phyloP scores from a whole-genome alignment of 1,140 invertebrate genomes.

The Oscheius sp. region DNA sequence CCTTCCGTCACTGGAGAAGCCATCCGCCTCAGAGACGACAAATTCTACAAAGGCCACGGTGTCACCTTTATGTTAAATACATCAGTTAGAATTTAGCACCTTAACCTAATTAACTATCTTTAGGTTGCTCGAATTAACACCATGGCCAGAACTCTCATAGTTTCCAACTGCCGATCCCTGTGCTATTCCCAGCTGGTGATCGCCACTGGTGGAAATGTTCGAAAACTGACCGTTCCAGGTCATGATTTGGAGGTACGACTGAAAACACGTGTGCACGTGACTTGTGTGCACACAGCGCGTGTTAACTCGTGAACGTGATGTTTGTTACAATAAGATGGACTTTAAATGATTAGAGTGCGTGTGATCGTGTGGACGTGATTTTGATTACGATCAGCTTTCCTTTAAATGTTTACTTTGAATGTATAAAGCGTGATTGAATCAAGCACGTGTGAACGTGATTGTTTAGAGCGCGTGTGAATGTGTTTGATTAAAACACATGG shows the following conservation, averaged over 20 bases:
- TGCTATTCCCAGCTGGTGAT: conserved; percentile 38
- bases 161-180: conserved; percentile 16
- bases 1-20: conserved; percentile 25
- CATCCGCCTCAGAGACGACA: conserved; percentile 33
- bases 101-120: neutral
- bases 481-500: no score
- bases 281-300: no score
- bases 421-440: no score
- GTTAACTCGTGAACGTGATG: no score
- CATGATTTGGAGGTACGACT: conserved; percentile 28
- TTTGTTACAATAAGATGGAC: no score
- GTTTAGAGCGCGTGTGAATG: no score
- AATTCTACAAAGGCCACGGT: conserved; percentile 34
- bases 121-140: conserved; percentile 29
- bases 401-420: no score
- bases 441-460: no score
- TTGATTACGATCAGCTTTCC: no score
- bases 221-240: conserved; percentile 32
- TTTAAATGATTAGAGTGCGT: no score
- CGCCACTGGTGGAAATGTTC: conserved; percentile 36
- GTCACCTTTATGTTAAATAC: conserved; percentile 27
- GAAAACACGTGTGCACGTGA: no score
- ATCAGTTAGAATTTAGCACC: neutral
- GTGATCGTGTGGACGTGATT: no score
- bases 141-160: conserved; percentile 9